Base-by-base conservation (phyloP, 2,888 invertebrate genomes). In the Atethmia centrago region DNA sequence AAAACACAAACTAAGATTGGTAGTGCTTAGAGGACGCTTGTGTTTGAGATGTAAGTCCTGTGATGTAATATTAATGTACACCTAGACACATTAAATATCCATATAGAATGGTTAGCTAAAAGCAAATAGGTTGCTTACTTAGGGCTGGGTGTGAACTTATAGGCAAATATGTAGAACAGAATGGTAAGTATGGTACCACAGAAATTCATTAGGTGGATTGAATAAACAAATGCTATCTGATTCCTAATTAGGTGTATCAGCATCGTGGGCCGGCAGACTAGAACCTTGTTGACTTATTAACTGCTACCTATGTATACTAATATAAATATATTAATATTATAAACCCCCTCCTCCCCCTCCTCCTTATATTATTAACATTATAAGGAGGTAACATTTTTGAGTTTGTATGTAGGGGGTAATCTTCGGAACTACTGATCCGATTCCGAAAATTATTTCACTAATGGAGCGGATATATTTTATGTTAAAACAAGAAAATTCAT, bases 21-120 rank as follows among this genome's bases (percentile, higher is more conserved):
- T 64, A 62, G 40, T 56, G 31, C 31, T 72, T 62, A 51, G 62
- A 51, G 45, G 28, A 47, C 45, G 31, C n/a, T 63, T 53, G 58
- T 59, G 63, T 77, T 71, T 40, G 71, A 45, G n/a, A 56, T 70
- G 51, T 5, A 16, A 42, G 40, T 56, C 3, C 10, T 28, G 19
- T 64, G 31, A 47, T 71, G 14, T 63, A 64, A 56, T 76, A 56
- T 63, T 71, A 71, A 71, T 71, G 16, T 49, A 59, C 16, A 58
- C 7, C 5, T 58, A n/a, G 12, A 67, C 28, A 70, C 14, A 56
- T 55, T 28, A 51, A 45, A 25, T 47, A 64, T 59, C 61, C 31
- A 31, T 47, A 67, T 4, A 56, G 8, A 40, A 28, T 42, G 58
- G 10, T 49, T 40, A 47, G 53, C 16, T 68, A 42, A 61, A 42